Percentiles rank a stretch among this genome's conserved stretches.
Evolutionary conservation across 2,113 vertebrate genomes (phyloP).

Genomic region (Cariama cristata): DNA sequence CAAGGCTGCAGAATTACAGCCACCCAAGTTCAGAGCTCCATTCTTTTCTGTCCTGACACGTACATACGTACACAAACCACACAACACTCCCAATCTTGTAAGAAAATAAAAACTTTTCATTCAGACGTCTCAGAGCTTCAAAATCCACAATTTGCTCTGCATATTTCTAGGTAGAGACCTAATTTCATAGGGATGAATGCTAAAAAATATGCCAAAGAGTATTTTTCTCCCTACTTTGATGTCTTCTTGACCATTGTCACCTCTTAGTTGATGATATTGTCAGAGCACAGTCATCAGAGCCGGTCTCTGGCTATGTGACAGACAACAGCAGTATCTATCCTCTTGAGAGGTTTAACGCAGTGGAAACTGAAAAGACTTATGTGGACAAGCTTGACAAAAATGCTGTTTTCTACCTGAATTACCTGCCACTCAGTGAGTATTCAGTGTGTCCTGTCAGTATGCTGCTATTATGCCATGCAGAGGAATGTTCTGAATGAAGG

Average conservation of each 20-base stretch:
- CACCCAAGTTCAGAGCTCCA: background rate
- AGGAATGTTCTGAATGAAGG: background rate
- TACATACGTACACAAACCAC: fast-evolving
- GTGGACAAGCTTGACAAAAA: slow-evolving; percentile 28
- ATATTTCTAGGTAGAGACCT: background rate
- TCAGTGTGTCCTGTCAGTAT: background rate
- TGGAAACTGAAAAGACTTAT: background rate
- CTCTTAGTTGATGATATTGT: background rate
- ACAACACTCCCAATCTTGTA: background rate
- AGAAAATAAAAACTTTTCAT: background rate
- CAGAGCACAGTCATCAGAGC: background rate
- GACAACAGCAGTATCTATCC: background rate
- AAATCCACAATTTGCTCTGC: background rate
- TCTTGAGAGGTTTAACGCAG: background rate
- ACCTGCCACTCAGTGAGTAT: background rate
- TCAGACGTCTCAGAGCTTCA: background rate
- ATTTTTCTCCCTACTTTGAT: background rate
- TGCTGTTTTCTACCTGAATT: slow-evolving; percentile 40
- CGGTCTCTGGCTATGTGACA: background rate
- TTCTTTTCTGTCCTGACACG: fast-evolving
- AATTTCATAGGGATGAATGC: background rate
- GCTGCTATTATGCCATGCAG: background rate
- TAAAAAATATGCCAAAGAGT: background rate
- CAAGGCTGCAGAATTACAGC: background rate
- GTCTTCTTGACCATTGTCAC: background rate